Percentiles rank a stretch among this genome's conserved stretches.
phyloP scores from a whole-genome alignment of 64 coral and sea anemone species.

The Stylophora pistillata region DNA sequence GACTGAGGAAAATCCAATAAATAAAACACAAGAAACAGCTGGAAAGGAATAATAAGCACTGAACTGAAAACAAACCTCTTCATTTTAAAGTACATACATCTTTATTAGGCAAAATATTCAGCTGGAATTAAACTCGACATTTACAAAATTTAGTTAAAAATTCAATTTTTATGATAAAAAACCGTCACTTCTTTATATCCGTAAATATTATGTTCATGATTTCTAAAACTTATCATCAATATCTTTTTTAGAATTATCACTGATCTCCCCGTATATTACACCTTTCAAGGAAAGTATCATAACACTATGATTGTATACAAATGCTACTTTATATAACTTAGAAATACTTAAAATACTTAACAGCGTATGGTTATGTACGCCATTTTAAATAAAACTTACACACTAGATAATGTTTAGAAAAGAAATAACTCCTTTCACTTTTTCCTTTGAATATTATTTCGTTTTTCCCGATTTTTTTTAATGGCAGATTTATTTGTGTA shows the following conservation, averaged over 20 bases:
- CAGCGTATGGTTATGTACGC: neutral
- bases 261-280: neutral
- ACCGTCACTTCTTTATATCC: neutral
- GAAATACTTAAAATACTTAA: constrained; percentile 14
- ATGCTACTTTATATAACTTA: constrained; percentile 23
- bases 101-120: neutral
- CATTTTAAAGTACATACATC: neutral
- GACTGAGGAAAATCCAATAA: neutral
- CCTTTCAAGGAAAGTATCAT: neutral
- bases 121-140: neutral
- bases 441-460: neutral
- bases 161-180: neutral
- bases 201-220: neutral
- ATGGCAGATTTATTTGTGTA: neutral
- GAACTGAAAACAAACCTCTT: neutral
- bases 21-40: neutral
- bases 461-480: neutral
- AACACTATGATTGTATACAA: neutral
- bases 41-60: neutral
- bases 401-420: neutral
- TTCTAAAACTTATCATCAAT: neutral
- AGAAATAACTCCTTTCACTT: neutral
- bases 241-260: neutral
- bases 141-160: neutral
- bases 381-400: constrained; percentile 25